Base-by-base conservation (phyloP, 2,888 invertebrate genomes). In the Harmothoe impar region DNA sequence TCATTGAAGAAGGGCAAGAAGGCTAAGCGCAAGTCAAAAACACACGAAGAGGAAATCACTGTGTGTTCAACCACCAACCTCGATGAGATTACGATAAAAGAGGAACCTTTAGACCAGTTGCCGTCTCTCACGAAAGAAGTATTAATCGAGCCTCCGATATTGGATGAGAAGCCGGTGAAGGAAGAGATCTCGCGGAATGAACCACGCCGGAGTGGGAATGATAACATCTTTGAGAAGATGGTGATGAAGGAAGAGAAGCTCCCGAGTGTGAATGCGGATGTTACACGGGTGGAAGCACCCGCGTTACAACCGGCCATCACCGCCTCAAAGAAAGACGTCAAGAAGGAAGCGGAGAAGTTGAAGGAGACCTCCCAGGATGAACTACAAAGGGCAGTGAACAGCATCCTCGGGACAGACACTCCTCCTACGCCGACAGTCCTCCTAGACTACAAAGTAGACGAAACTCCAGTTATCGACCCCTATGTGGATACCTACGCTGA, bases 211-310 rank as follows among this genome's bases (percentile, higher is more conserved):
- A 68, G 0, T n/a, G 77, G 29, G 10, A 77, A 77, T 33, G 90
- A 91, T 54, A 90, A 90, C 35, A 90, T 91, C 35, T 91, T 90
- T 89, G 91, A 90, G 77, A 91, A 90, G 86, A 90, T 90, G 90
- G 89, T 89, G 23, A 85, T 35, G 81, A 89, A 91, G 77, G 90
- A 91, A 1, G 90, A 91, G 31, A 31, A 33, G 17, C 23, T 91
- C 29, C 20, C 52, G 29, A 23, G n/a, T 29, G 56, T 54, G 7
- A 52, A 86, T 10, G 25, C 52, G 25, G 86, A 86, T 12, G 29
- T 54, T 54, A 3, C 86, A 1, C 31, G 5, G 25, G 86, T 20
- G 0, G 86, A 86, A 25, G 56, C 86, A 20, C 86, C 86, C 0
- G 52, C 56, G 12, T 54, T 56, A 54, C 54, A 86, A 86, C 86